A percentile compares a stretch with the other conserved stretches of the same genome.
Evolutionary conservation across 2,797 vertebrate genomes (phyloP).

Genomic region (Peromyscus eremicus): DNA sequence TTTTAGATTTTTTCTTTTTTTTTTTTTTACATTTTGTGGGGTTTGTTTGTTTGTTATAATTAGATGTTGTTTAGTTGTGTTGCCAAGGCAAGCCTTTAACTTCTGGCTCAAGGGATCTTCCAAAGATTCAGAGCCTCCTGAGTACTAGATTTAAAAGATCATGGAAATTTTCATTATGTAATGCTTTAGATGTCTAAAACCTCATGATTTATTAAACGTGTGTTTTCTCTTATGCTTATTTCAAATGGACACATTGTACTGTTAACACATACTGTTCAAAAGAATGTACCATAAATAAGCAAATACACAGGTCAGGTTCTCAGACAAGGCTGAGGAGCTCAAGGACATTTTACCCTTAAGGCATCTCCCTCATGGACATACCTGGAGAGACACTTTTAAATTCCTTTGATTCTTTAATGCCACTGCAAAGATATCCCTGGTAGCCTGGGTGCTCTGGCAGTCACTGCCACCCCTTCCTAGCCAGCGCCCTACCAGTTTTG

Average conservation of each 20-base stretch:
- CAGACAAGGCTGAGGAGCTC: background rate
- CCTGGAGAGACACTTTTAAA: background rate
- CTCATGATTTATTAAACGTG: background rate
- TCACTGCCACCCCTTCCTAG: background rate
- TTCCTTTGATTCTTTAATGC: background rate
- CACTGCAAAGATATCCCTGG: background rate
- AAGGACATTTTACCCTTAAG: background rate
- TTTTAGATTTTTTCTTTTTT: too few species aligned
- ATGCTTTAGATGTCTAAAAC: background rate
- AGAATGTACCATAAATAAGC: background rate
- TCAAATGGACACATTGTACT: background rate
- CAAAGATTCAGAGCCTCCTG: background rate
- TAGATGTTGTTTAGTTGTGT: too few species aligned
- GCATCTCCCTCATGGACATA: fast-evolving
- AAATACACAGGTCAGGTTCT: background rate
- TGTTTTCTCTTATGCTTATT: background rate
- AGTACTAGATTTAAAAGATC: background rate
- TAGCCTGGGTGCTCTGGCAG: background rate
- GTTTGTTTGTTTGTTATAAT: background rate
- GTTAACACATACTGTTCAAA: background rate
- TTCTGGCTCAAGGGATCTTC: background rate
- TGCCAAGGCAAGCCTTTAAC: background rate
- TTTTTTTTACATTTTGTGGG: too few species aligned
- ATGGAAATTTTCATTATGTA: background rate
- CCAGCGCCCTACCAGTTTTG: background rate